Conservation (phyloP, 30 jellyfish, hydroid and myxozoan species). For the Turritopsis rubra region DNA sequence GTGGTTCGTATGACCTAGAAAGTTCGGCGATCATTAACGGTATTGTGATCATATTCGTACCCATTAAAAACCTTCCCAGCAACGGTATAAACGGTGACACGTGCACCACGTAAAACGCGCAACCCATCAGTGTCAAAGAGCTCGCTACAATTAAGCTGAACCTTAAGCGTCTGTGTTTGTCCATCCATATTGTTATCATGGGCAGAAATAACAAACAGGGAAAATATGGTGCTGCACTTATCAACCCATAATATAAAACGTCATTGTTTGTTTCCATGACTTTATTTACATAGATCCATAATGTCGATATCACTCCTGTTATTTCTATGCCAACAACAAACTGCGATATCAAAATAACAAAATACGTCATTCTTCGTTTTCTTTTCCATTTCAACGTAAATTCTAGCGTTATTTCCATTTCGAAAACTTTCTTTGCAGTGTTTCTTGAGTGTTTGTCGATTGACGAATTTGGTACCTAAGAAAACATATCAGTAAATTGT, state of each 20-base stretch:
- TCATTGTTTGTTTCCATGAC: background rate
- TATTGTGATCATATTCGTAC: background rate
- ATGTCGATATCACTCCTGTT: background rate
- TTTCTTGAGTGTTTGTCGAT: too few relatives aligned
- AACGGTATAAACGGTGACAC: background rate
- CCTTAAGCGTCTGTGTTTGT: background rate
- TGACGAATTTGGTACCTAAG: too few relatives aligned
- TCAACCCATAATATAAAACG: background rate
- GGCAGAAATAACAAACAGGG: background rate
- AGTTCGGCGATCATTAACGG: constrained; percentile 1
- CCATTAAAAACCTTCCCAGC: background rate
- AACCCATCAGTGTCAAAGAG: background rate
- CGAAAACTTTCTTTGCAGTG: too few relatives aligned
- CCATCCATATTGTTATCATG: background rate
- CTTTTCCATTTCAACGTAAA: background rate
- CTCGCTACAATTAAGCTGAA: background rate
- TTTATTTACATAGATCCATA: background rate
- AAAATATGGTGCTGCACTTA: background rate
- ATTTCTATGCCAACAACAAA: constrained; percentile 1
- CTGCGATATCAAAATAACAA: background rate
- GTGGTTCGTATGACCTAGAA: background rate
- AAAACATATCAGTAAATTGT: too few relatives aligned
- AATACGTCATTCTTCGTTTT: background rate
- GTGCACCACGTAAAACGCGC: background rate
- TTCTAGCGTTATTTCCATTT: background rate